Evolutionary conservation across 1,140 invertebrate species (phyloP), one percentile per base, ranked within the genome.

Genomic region (Drosophila pseudoobscura): DNA sequence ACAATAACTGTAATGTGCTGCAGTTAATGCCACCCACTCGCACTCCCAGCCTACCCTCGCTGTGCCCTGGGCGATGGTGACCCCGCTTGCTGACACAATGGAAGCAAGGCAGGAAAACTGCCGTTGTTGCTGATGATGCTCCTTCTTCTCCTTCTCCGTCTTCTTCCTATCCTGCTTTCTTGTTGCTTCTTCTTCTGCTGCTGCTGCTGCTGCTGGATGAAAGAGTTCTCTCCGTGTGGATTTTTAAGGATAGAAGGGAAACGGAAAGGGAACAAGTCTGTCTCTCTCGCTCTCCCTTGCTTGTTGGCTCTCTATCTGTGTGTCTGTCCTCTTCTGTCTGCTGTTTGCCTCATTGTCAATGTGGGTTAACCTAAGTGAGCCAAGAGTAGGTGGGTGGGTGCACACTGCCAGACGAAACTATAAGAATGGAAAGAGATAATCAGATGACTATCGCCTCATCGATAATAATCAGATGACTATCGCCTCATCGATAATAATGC

Each of bases 1-100:
- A 87, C 82, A 87, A 87, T 87, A 82, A 78, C 83, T 83, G 88
- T 87, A 83, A 88, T 75, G 83, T 64, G 75, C 78, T 78, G 82
- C 78, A 88, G 83, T 87, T 85, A 87, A 85, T 85, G 83, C 62
- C 64, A 54, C 59, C 60, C 35, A 31, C 24, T 13, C 41, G 6
- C 24, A 35, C 31, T 20, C 20, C 24, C 46, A 17, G 13, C 17
- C 13, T 2, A 11, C 24, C 24, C 24, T 26, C 24, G 24, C 24
- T 26, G 5, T 26, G 24, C 24, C 24, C 24, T 26, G 24, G 24
- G 24, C 4, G 24, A 26, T 17, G 60, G 82, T 78, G 82, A 60
- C 79, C 82, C 75, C 75, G 71, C 80, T 83, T 78, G 79, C 84
- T 89, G 84, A 80, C 77, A 84, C 71, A 84, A 89, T 88, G 78